A percentile compares a stretch with the other conserved stretches of the same genome.
Evolutionary conservation across 2,888 invertebrate genomes (phyloP).

Genomic region (Rotaria sp.): DNA sequence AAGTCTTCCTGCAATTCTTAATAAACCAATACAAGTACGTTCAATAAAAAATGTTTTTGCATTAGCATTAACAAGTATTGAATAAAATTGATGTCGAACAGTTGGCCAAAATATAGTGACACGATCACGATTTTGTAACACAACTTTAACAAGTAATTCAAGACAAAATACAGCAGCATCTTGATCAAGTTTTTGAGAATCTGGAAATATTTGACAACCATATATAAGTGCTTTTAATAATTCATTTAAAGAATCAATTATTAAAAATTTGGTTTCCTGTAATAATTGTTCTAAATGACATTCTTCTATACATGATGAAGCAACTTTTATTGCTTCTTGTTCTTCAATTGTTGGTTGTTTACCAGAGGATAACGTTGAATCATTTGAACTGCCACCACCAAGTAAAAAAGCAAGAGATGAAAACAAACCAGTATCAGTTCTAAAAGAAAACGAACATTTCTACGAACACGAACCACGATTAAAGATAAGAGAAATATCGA

Average conservation of each 20-base stretch:
- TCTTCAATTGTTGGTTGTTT: slow-evolving; percentile 79
- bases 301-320: slow-evolving; percentile 77
- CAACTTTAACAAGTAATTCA: slow-evolving; percentile 81
- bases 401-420: background rate
- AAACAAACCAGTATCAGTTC: slow-evolving; percentile 8
- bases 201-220: slow-evolving; percentile 58
- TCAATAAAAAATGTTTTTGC: slow-evolving; percentile 66
- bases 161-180: slow-evolving; percentile 83
- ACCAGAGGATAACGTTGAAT: slow-evolving; percentile 62
- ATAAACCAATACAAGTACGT: slow-evolving; percentile 75
- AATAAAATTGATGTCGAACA: slow-evolving; percentile 71
- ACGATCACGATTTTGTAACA: slow-evolving; percentile 88
- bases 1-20: slow-evolving; percentile 78
- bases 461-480: too few species aligned
- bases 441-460: background rate
- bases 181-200: slow-evolving; percentile 67
- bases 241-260: slow-evolving; percentile 69
- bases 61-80: slow-evolving; percentile 65
- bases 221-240: slow-evolving; percentile 67
- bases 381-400: slow-evolving; percentile 45
- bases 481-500: too few species aligned
- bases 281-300: slow-evolving; percentile 84
- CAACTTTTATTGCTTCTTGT: slow-evolving; percentile 63
- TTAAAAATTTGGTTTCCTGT: slow-evolving; percentile 85
- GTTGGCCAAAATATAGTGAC: slow-evolving; percentile 72